These are phyloP conservation scores for Sitophilus oryzae DNA, from an alignment of 1,140 invertebrate species.

Conservation along the genomic window DNA sequence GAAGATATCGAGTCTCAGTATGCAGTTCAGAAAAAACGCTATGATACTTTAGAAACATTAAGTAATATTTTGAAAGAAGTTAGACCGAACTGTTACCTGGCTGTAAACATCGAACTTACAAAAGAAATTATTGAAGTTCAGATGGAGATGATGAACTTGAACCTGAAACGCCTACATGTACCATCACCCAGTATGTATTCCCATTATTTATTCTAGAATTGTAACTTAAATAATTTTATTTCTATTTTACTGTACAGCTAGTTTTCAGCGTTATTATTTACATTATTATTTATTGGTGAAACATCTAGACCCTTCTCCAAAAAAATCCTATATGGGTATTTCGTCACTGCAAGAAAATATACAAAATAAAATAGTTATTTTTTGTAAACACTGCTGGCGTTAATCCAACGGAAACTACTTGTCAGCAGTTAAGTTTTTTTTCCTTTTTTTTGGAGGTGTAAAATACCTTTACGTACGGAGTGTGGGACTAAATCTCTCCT, in stretches of 20 bases:
- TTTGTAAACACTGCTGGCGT: too few relatives aligned
- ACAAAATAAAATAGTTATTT: too few relatives aligned
- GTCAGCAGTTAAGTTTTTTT: too few relatives aligned
- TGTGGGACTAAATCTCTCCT: too few relatives aligned
- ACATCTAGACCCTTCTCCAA: too few relatives aligned
- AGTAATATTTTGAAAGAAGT: constrained; percentile 44
- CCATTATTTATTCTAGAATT: neutral
- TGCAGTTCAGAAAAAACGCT: constrained; percentile 62
- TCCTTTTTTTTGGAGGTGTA: too few relatives aligned
- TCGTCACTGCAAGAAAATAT: too few relatives aligned
- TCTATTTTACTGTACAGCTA: neutral
- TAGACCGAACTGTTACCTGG: constrained; percentile 42
- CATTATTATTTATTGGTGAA: too few relatives aligned
- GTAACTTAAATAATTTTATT: neutral
- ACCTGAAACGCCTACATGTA: constrained; percentile 45
- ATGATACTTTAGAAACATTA: constrained; percentile 59
- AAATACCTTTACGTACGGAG: too few relatives aligned
- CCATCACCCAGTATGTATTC: constrained; percentile 8
- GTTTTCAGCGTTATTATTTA: too few relatives aligned
- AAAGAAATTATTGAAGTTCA: constrained; percentile 50
- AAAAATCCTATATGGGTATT: too few relatives aligned
- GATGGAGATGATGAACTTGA: constrained; percentile 53
- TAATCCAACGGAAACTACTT: too few relatives aligned
- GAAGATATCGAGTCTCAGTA: constrained; percentile 60
- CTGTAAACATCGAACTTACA: constrained; percentile 41